These are phyloP conservation scores for Leucopsar rothschildi DNA, from an alignment of 2,113 vertebrate species.

Conservation along the genomic window DNA sequence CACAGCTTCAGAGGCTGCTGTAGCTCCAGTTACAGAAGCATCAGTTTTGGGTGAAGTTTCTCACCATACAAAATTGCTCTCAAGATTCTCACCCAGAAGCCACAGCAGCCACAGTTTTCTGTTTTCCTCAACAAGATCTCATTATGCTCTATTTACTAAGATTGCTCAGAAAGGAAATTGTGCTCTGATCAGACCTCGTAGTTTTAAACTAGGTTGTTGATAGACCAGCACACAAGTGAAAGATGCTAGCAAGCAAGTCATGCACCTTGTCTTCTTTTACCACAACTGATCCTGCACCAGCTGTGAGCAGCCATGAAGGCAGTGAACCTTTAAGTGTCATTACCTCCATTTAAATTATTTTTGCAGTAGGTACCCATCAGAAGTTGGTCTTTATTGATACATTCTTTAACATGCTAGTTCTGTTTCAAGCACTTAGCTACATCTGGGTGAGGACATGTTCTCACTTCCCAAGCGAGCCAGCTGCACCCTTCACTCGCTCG, in stretches of 20 bases:
- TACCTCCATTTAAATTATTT: neutral
- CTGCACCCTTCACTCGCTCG: constrained; percentile 28
- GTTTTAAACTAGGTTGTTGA: neutral
- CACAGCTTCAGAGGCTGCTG: neutral
- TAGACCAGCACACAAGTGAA: neutral
- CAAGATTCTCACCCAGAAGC: neutral
- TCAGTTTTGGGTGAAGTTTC: neutral
- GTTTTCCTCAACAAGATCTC: neutral
- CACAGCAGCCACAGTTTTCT: neutral
- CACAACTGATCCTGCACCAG: neutral
- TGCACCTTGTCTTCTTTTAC: neutral
- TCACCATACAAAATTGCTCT: neutral
- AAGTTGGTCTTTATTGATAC: neutral
- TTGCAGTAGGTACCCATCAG: neutral
- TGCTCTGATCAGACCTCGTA: neutral
- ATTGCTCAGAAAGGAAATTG: neutral
- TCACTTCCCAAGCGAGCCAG: constrained; percentile 29
- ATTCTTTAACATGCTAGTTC: neutral
- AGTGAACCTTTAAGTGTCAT: neutral
- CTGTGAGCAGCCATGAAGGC: neutral
- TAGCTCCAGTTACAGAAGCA: neutral
- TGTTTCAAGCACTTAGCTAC: neutral
- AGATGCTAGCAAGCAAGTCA: neutral
- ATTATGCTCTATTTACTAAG: neutral
- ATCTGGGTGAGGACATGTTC: constrained; percentile 7